A percentile compares a stretch with the other conserved stretches of the same genome.
Conservation (phyloP, 2,888 invertebrate species). For the Panorpa germanica region DNA sequence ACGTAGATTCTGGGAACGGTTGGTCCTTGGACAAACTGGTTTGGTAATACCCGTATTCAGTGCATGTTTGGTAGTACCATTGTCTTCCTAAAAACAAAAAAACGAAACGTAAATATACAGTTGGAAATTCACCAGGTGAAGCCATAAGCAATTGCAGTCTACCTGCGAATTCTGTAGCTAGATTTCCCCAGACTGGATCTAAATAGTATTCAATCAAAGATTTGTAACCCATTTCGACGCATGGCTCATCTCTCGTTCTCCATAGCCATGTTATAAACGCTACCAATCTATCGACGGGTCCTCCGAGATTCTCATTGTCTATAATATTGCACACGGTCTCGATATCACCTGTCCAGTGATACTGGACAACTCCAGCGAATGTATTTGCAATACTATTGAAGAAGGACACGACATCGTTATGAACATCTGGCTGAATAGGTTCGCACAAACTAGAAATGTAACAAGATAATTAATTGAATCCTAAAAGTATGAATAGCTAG, state of each 20-base stretch:
- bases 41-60: slow-evolving; percentile 62
- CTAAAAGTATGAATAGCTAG: no score
- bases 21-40: slow-evolving; percentile 34
- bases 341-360: slow-evolving; percentile 12
- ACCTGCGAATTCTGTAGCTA: no score
- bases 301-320: no score
- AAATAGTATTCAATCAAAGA: no score
- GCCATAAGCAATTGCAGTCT: no score
- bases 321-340: neutral
- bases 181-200: no score
- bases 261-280: neutral
- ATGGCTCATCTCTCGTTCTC: neutral
- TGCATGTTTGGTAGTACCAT: slow-evolving; percentile 63
- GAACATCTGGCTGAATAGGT: slow-evolving; percentile 14
- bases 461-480: no score
- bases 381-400: slow-evolving; percentile 19
- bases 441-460: slow-evolving; percentile 20
- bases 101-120: no score
- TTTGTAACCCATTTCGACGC: no score
- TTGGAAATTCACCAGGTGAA: no score
- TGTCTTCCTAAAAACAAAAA: slow-evolving; percentile 31
- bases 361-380: slow-evolving; percentile 18
- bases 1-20: slow-evolving; percentile 33
- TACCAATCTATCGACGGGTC: neutral
- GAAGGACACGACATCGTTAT: slow-evolving; percentile 21